phyloP scores from a whole-genome alignment of 2,888 invertebrate genomes.

The Girardia tigrina region DNA sequence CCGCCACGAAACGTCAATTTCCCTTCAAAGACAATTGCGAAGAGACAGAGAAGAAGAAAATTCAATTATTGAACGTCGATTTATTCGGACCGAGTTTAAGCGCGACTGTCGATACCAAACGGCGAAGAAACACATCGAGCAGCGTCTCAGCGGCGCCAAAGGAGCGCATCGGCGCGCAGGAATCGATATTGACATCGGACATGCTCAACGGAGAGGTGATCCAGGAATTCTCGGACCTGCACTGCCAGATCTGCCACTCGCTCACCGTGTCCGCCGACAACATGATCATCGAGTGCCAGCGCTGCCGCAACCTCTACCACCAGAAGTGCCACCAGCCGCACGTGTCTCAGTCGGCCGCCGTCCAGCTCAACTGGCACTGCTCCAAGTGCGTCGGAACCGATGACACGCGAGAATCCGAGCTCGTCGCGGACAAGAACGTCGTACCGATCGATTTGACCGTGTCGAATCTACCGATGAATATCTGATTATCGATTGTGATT shows the following conservation, averaged over 20 bases:
- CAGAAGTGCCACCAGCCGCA: conserved; percentile 2
- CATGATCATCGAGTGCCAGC: neutral
- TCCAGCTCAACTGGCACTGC: neutral
- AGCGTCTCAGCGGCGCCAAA: neutral
- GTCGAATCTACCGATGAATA: neutral
- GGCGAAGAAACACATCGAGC: neutral
- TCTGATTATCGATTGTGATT: too few relatives aligned
- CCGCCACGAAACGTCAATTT: neutral
- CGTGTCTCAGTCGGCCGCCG: neutral
- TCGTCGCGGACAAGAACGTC: neutral
- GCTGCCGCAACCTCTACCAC: neutral
- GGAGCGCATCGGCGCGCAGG: neutral
- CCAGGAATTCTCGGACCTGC: neutral
- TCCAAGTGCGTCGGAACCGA: neutral
- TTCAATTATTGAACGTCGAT: conserved; percentile 19
- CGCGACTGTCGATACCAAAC: neutral
- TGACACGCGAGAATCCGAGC: neutral
- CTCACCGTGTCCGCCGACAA: neutral
- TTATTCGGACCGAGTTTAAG: neutral
- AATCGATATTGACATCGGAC: neutral
- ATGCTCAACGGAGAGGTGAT: neutral
- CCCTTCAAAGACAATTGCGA: neutral
- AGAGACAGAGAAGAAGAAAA: neutral
- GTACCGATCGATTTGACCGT: neutral
- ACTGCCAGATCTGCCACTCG: neutral